These are phyloP conservation scores for Forbesichthys papilliferus DNA, from an alignment of 2,113 vertebrate species.

Conservation along the genomic window DNA sequence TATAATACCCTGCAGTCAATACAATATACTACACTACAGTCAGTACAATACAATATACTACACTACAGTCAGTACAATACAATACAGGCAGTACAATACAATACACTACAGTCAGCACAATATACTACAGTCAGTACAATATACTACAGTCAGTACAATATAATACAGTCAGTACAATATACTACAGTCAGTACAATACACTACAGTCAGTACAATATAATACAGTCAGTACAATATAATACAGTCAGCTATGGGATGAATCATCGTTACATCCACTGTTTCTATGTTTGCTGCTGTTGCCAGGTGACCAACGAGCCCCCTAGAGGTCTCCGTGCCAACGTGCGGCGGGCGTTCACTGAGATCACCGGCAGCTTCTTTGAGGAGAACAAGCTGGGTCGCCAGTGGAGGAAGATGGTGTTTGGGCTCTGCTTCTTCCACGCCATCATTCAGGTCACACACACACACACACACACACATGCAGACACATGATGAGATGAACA, in stretches of 20 bases:
- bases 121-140: too few species aligned
- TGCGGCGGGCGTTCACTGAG: constrained; percentile 79
- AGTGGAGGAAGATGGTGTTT: constrained; percentile 82
- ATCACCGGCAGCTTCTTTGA: constrained; percentile 78
- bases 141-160: not conserved
- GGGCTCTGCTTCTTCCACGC: constrained; percentile 82
- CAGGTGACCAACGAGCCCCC: constrained; percentile 83
- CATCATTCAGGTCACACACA: constrained; percentile 73
- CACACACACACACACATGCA: not conserved
- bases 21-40: too few species aligned
- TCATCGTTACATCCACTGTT: too few species aligned
- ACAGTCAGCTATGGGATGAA: too few species aligned
- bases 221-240: too few species aligned
- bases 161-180: too few species aligned
- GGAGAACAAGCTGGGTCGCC: constrained; percentile 74
- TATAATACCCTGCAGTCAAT: too few species aligned
- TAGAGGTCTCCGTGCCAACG: constrained; percentile 82
- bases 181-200: not conserved
- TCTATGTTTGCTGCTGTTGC: not conserved
- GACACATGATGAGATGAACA: not conserved
- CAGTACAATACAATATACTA: too few species aligned
- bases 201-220: not conserved
- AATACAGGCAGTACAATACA: too few species aligned
- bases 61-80: too few species aligned
- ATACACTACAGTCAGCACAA: too few species aligned